These are phyloP conservation scores for Zapus hudsonius DNA, from an alignment of 2,113 vertebrate genomes.

Conservation along the genomic window DNA sequence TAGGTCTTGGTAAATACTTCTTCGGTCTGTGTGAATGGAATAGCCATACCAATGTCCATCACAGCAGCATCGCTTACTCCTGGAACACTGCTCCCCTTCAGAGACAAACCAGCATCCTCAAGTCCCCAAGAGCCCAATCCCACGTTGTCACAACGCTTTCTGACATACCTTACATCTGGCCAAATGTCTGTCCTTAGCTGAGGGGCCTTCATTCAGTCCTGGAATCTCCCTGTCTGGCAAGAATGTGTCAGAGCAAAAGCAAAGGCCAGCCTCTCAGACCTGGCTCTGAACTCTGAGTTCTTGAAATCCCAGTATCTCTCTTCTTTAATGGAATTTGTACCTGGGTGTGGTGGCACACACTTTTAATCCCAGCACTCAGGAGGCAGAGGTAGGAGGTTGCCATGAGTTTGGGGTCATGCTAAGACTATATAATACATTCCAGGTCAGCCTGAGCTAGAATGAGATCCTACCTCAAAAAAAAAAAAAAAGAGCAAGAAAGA, in stretches of 20 bases:
- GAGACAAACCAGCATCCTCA: background rate
- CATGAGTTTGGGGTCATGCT: too few relatives aligned
- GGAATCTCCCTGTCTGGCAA: rapidly evolving
- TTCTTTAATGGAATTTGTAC: too few relatives aligned
- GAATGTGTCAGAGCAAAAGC: background rate
- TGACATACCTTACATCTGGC: background rate
- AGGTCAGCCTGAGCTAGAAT: too few relatives aligned
- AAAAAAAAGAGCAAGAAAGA: too few relatives aligned
- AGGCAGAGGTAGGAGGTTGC: too few relatives aligned
- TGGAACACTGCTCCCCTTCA: background rate
- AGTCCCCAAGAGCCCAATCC: too few relatives aligned
- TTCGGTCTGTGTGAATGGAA: background rate
- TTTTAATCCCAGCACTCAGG: too few relatives aligned
- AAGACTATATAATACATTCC: too few relatives aligned
- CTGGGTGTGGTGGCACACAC: too few relatives aligned
- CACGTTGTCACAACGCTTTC: background rate
- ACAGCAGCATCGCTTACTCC: background rate
- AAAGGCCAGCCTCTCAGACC: background rate
- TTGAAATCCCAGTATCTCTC: background rate
- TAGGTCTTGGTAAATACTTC: background rate
- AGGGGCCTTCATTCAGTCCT: background rate
- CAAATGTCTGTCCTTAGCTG: too few relatives aligned
- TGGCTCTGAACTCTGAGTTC: background rate
- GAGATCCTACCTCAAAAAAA: too few relatives aligned
- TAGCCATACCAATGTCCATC: background rate